phyloP scores from a whole-genome alignment of 2,113 vertebrate genomes.

The Channa maculata region DNA sequence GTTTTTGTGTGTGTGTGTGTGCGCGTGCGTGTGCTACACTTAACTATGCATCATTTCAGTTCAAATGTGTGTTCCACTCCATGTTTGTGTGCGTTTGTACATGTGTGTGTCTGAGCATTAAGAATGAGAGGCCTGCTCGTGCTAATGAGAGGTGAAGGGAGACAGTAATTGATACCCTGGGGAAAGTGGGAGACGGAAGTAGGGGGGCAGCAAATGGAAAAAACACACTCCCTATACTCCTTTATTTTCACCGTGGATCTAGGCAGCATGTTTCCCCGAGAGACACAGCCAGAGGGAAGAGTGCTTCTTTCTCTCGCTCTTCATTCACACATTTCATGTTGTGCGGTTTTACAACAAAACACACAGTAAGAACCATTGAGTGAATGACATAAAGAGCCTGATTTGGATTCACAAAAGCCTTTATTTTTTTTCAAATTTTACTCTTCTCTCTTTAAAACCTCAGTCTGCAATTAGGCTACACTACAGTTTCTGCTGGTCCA shows the following conservation, averaged over 20 bases:
- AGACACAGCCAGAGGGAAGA: constrained; percentile 57
- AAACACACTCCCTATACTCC: constrained; percentile 61
- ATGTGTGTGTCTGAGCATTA: constrained; percentile 61
- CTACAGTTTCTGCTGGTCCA: background rate
- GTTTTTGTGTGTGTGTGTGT: background rate
- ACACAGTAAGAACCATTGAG: constrained; percentile 44
- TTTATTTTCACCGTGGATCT: constrained; percentile 62
- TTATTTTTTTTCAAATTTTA: background rate
- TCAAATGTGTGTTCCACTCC: constrained; percentile 22
- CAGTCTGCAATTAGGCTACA: background rate
- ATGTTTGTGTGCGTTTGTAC: constrained; percentile 33
- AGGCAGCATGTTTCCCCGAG: constrained; percentile 59
- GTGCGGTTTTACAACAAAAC: constrained; percentile 42
- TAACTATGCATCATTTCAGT: constrained; percentile 34
- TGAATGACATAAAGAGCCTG: constrained; percentile 34
- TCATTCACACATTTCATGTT: constrained; percentile 47
- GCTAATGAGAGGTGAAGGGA: constrained; percentile 85
- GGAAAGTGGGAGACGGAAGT: constrained; percentile 69
- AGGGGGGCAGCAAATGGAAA: constrained; percentile 62
- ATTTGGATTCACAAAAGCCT: constrained; percentile 26
- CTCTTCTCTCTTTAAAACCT: constrained; percentile 4
- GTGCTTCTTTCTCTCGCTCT: constrained; percentile 13
- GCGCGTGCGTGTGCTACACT: constrained; percentile 6
- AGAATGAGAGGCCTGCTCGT: constrained; percentile 72
- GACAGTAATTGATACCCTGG: constrained; percentile 84